Percentiles rank a stretch among this genome's conserved stretches.
phyloP scores from a whole-genome alignment of 2,113 vertebrate genomes.

The Amphilophus citrinellus region DNA sequence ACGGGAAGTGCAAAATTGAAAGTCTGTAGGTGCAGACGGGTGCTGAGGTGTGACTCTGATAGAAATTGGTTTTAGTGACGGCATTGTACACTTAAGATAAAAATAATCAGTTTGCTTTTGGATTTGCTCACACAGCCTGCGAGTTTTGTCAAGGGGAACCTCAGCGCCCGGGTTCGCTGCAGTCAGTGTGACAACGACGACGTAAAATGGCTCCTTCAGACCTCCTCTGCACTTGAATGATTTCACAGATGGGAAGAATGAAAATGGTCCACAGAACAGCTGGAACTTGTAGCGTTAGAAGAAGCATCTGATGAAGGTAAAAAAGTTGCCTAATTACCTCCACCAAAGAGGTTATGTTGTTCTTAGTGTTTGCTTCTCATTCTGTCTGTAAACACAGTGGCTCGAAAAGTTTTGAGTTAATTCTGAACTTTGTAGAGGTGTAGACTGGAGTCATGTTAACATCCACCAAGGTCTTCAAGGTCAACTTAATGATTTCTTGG shows the following conservation, averaged over 20 bases:
- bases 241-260: slow-evolving; percentile 66
- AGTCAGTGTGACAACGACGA: slow-evolving; percentile 59
- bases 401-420: too few species aligned
- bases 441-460: too few species aligned
- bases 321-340: background rate
- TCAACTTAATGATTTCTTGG: too few species aligned
- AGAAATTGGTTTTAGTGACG: background rate
- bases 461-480: too few species aligned
- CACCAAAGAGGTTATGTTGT: too few species aligned
- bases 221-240: slow-evolving; percentile 56
- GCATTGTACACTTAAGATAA: background rate
- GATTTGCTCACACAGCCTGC: background rate
- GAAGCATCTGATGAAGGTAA: background rate
- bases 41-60: background rate
- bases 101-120: background rate
- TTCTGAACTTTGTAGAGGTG: too few species aligned
- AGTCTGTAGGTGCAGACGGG: background rate
- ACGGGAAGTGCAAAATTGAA: background rate
- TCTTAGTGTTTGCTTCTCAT: too few species aligned
- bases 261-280: slow-evolving; percentile 31
- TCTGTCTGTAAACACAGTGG: too few species aligned
- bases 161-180: slow-evolving; percentile 24
- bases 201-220: slow-evolving; percentile 66
- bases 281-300: slow-evolving; percentile 20
- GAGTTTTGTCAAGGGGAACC: background rate